Evolutionary conservation across 2,888 invertebrate species (phyloP).

Genomic region (Dichetophora obliterata): DNA sequence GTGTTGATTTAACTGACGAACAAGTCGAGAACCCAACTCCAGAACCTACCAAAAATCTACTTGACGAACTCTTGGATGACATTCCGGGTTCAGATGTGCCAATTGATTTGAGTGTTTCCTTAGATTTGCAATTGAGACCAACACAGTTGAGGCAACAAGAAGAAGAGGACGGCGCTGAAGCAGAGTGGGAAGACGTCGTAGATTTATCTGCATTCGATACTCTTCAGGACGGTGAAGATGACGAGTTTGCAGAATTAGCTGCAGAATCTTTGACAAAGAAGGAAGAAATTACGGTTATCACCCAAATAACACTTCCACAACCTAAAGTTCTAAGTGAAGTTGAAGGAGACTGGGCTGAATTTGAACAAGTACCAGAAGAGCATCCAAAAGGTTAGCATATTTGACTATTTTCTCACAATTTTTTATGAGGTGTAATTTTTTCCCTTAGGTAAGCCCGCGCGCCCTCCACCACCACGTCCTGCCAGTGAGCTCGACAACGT

Average conservation of each 20-base stretch:
- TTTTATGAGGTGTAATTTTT: conserved; percentile 44
- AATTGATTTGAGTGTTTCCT: conserved; percentile 78
- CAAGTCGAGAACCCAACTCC: conserved; percentile 57
- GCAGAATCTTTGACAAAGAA: conserved; percentile 80
- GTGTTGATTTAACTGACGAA: conserved; percentile 70
- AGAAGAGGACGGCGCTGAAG: conserved; percentile 55
- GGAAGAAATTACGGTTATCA: conserved; percentile 69
- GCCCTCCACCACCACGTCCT: conserved; percentile 69
- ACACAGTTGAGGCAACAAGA: conserved; percentile 67
- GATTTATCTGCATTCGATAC: conserved; percentile 73
- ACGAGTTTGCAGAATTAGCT: conserved; percentile 84
- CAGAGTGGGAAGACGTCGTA: conserved; percentile 50
- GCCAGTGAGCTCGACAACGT: conserved; percentile 62
- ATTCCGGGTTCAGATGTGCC: conserved; percentile 74
- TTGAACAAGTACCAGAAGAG: conserved; percentile 73
- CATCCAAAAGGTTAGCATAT: conserved; percentile 49
- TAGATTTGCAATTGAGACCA: conserved; percentile 71
- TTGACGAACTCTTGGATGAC: conserved; percentile 81
- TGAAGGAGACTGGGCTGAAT: conserved; percentile 77
- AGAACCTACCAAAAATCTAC: conserved; percentile 74
- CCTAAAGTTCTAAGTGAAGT: conserved; percentile 71
- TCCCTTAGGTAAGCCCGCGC: conserved; percentile 61
- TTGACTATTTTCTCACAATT: not conserved
- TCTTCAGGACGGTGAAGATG: conserved; percentile 76
- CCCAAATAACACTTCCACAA: conserved; percentile 66